Conservation (phyloP, 1,140 invertebrate genomes). For the Zaprionus nigranus region DNA sequence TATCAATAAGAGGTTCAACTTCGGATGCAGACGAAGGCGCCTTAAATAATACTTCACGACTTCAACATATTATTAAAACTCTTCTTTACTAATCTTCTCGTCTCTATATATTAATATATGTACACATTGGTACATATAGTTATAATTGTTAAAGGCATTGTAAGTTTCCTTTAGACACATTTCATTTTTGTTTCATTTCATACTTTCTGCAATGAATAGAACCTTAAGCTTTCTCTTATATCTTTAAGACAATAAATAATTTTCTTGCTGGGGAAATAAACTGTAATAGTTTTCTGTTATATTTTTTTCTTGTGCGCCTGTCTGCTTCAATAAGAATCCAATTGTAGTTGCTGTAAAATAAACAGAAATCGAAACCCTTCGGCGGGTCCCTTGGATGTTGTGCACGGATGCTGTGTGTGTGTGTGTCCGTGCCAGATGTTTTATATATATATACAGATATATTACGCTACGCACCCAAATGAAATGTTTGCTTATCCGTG, state of each 20-base stretch:
- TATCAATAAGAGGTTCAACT: no score
- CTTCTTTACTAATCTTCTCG: no score
- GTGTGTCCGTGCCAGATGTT: not conserved
- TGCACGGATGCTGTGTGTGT: constrained; percentile 12
- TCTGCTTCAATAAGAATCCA: constrained; percentile 4
- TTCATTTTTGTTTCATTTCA: not conserved
- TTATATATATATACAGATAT: not conserved
- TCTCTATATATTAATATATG: no score
- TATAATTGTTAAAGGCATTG: no score
- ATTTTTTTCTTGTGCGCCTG: not conserved
- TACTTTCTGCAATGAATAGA: not conserved
- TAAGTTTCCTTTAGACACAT: not conserved
- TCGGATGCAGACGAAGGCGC: no score
- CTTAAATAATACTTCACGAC: no score
- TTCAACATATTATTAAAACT: no score
- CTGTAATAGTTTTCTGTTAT: not conserved
- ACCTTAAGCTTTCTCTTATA: not conserved
- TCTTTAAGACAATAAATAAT: not conserved
- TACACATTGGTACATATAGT: no score
- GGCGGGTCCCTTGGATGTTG: not conserved
- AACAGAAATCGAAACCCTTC: constrained; percentile 11
- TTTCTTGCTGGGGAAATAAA: not conserved
- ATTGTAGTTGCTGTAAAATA: constrained; percentile 14
- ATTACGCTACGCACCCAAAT: constrained; percentile 80
- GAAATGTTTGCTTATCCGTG: constrained; percentile 87